Evolutionary conservation across 1,140 invertebrate genomes (phyloP), one percentile per base, ranked within the genome.

Genomic region (Telenomus remus): DNA sequence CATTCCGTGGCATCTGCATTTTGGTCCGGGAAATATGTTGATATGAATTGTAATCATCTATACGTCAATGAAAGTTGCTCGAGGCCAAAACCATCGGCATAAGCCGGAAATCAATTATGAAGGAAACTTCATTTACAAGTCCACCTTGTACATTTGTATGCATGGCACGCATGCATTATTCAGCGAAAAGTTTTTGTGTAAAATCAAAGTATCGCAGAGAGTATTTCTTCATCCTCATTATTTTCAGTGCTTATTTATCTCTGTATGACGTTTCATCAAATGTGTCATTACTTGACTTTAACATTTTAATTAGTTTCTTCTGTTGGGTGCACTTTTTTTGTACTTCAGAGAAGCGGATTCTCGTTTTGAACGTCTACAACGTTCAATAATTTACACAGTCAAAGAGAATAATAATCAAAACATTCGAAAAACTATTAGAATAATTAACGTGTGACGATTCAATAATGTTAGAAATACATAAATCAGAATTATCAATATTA

Each of bases 81-180:
- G 3, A 9, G 9, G 37, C 9, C 2, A 39, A 9, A n/a, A 15
- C 35, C 12, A 13, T 42, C 33, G 37, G 49, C 55, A 46, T 49
- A 51, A 57, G 14, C 54, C 43, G 33, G 42, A 59, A 68, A 68
- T 68, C 64, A 57, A 68, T 68, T 68, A 68, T 37, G 55, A 37
- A 57, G 27, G 35, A 51, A 68, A 68, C 64, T 68, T 46, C 54
- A 59, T 68, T 68, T 68, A 68, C 47, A 57, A 68, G 54, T 68
- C 57, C 51, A 59, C 47, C 37, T 68, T 68, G 54, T 68, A 51
- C 57, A 59, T 57, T 68, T 68, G 51, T 68, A 68, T 68, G 54
- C 64, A 59, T 59, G 54, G 51, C 48, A 51, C 39, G 13, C 35
- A 66, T 68, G 39, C 54, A 68, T 68, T 68, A 68, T 68, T 68